Base-by-base conservation (phyloP, 2,888 invertebrate species). In the Tuberolachnus salignus region DNA sequence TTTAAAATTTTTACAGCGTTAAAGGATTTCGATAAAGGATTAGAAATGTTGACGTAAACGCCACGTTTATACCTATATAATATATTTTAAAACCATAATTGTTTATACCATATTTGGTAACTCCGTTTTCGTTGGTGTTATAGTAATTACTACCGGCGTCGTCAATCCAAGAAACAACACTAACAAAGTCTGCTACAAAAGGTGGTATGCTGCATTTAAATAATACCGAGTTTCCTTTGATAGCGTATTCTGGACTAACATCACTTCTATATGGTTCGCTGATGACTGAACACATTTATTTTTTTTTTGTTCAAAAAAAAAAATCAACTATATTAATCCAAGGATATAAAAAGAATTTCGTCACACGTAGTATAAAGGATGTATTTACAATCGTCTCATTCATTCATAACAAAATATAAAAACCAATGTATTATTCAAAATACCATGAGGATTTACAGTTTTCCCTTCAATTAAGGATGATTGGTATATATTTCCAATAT, bases 161-260 rank as follows among this genome's bases (percentile, higher is more conserved):
- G 83, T 93, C 93, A 83, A 92, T 92, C 94, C 94, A 94, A 67
- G 93, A 92, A 75, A 92, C 88, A 83, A 97, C 94, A 84, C 88
- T 90, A 82, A 97, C 94, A 87, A 95, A 95, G 87, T 96, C 95
- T 82, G 94, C 93, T 82, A 95, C 95, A 87, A 95, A 97, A 82
- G 94, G 94, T 67, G 96, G 96, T 84, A 94, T 92, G 84, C 93
- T 93, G 88, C 94, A 95, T 87, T 94, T 94, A 84, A 94, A 88
- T 82, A 94, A 92, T 81, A 93, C 94, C 84, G 94, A 91, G 87
- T 95, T 95, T 83, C 94, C 94, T 83, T 93, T 91, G 84, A 95
- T 94, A 80, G 92, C 94, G 86, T 94, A 94, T 86, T 94, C 94
- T 87, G 94, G 66, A 46, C 66, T 75, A 16, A 75, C 75, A n/a